phyloP scores from a whole-genome alignment of 2,888 invertebrate species.

The Litoditis marina region DNA sequence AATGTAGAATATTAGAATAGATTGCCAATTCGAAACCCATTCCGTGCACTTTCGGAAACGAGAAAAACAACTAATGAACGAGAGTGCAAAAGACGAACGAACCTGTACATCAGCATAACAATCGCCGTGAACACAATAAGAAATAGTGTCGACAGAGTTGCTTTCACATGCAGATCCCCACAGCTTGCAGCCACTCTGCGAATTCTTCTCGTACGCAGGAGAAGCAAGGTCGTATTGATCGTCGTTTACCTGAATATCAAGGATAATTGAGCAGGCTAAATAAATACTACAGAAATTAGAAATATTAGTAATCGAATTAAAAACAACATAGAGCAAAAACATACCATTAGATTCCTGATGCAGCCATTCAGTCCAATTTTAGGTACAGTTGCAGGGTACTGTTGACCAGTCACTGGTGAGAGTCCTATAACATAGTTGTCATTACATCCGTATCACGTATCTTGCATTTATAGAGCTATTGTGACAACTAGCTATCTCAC shows the following conservation, averaged over 20 bases:
- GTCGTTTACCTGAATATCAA: conserved; percentile 85
- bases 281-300: neutral
- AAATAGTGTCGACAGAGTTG: conserved; percentile 73
- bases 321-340: conserved; percentile 4
- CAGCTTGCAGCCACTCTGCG: conserved; percentile 76
- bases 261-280: neutral
- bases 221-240: conserved; percentile 86
- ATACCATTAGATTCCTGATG: conserved; percentile 75
- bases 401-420: conserved; percentile 29
- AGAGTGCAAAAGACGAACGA: too few relatives aligned
- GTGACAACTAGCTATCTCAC: neutral
- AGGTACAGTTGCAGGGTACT: conserved; percentile 34
- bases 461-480: too few relatives aligned
- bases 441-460: too few relatives aligned
- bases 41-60: too few relatives aligned
- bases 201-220: conserved; percentile 70
- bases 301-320: too few relatives aligned
- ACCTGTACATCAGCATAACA: conserved; percentile 49
- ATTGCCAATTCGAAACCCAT: neutral
- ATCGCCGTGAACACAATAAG: conserved; percentile 56
- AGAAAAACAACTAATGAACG: too few relatives aligned
- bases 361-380: conserved; percentile 83
- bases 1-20: neutral
- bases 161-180: conserved; percentile 84
- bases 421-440: too few relatives aligned